A percentile compares a stretch with the other conserved stretches of the same genome.
Conservation (phyloP, 2,888 invertebrate species). For the Terebella lapidaria region DNA sequence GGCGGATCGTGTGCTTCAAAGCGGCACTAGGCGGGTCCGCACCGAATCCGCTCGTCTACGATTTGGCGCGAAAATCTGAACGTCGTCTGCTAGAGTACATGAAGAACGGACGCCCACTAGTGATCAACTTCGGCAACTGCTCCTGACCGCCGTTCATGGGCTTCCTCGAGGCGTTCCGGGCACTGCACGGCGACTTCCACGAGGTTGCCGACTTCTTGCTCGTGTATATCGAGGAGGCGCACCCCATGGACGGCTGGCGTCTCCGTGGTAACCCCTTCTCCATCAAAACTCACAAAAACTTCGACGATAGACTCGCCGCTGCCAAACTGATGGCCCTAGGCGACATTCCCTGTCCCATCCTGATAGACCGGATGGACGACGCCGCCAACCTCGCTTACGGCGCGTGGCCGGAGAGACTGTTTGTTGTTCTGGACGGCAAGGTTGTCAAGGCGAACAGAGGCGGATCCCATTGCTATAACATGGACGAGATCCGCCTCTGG, state of each 20-base stretch:
- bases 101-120: slow-evolving; percentile 29
- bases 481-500: slow-evolving; percentile 7
- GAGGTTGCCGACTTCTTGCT: slow-evolving; percentile 32
- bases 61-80: neutral
- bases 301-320: slow-evolving; percentile 26
- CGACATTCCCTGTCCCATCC: neutral
- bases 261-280: slow-evolving; percentile 28
- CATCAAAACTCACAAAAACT: slow-evolving; percentile 24
- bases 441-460: neutral
- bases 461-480: slow-evolving; percentile 52
- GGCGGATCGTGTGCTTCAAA: neutral
- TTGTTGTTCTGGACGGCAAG: slow-evolving; percentile 29
- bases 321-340: slow-evolving; percentile 12
- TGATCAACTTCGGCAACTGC: slow-evolving; percentile 42
- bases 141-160: slow-evolving; percentile 38
- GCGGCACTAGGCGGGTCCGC: neutral
- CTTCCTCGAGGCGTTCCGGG: slow-evolving; percentile 28
- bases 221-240: slow-evolving; percentile 39
- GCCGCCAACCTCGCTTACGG: slow-evolving; percentile 30
- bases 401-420: slow-evolving; percentile 33
- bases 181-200: slow-evolving; percentile 28
- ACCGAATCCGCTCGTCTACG: neutral
- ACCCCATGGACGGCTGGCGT: slow-evolving; percentile 35
- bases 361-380: slow-evolving; percentile 32
- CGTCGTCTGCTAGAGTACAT: slow-evolving; percentile 6